Base-by-base conservation (phyloP, 2,113 vertebrate species). In the Mus pahari region DNA sequence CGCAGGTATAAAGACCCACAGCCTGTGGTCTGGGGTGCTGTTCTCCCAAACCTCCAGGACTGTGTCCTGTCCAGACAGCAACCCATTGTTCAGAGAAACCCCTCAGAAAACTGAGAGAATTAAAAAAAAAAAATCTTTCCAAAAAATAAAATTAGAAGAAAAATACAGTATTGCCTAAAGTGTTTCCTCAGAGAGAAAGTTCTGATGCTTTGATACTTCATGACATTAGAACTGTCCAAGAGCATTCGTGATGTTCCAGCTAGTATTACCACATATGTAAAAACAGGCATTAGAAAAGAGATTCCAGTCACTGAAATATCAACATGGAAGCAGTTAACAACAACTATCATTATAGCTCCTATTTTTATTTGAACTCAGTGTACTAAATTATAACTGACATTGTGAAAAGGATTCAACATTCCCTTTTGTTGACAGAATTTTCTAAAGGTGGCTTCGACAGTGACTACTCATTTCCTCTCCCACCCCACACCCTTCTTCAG, bases 61-160 rank as follows among this genome's bases (percentile, higher is more conserved):
- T 78, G 6, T 9, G 11, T 1, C 58, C 78, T 66, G 28, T 83
- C 50, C 73, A 20, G 13, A 28, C 12, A 42, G 53, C 2, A 58
- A 60, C 26, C 39, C 26, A 22, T 20, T 31, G 26, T 20, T 31
- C 84, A 89, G n/a, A 78, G 82, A 17, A 91, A 60, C 7, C 77
- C 45, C 20, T 96, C 58, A 75, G 83, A 42, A 79, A 75, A 90
- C 45, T 2, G 71, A 75, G 96, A 53, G 7, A 50, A 42, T 9
- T 86, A 68, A 33, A 60, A 86, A 93, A 87, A 78, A 55, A 87
- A 78, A 55, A 10, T 45, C 12, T 13, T 19, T 45, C 45, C 10
- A 70, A 95, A 93, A 97, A 90, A 74, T 91, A 95, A 82, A 91
- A 64, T n/a, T 31, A 71, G 58, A 96, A 93, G 62, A 39, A 94